Conservation (phyloP, 2,797 vertebrate genomes). For the Siniperca obscura region DNA sequence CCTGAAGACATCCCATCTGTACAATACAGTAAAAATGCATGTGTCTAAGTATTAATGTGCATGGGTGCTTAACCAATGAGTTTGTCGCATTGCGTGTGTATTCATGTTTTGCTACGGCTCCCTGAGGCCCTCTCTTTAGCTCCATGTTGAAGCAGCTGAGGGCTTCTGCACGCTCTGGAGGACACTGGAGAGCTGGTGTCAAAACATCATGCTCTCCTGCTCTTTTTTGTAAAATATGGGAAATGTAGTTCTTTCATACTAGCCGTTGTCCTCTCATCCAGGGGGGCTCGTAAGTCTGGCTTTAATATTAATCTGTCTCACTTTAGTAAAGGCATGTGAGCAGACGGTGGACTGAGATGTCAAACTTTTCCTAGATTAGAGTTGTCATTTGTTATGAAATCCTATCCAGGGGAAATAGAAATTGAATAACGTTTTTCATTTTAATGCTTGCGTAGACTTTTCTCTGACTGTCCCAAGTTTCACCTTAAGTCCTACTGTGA, state of each 20-base stretch:
- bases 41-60: neutral
- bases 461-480: constrained; percentile 52
- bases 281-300: constrained; percentile 11
- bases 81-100: constrained; percentile 21
- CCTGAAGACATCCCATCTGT: neutral
- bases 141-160: constrained; percentile 64
- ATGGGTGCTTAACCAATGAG: neutral
- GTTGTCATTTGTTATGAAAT: constrained; percentile 57
- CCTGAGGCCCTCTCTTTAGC: constrained; percentile 41
- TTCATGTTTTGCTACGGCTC: constrained; percentile 41
- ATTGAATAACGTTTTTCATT: constrained; percentile 33
- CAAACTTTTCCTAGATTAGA: constrained; percentile 49
- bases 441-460: constrained; percentile 38
- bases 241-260: constrained; percentile 40
- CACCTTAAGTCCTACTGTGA: constrained; percentile 51
- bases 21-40: neutral
- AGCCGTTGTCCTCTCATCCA: neutral
- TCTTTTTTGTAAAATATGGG: constrained; percentile 17
- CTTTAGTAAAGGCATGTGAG: constrained; percentile 30
- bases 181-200: constrained; percentile 24
- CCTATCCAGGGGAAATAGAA: constrained; percentile 20
- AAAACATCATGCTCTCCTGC: constrained; percentile 39
- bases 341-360: constrained; percentile 41
- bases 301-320: constrained; percentile 42
- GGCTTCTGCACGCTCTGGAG: constrained; percentile 22